Percentiles rank a stretch among this genome's conserved stretches.
These are phyloP conservation scores for Poecilobothrus nobilitatus DNA, from an alignment of 2,888 invertebrate genomes.

Conservation along the genomic window DNA sequence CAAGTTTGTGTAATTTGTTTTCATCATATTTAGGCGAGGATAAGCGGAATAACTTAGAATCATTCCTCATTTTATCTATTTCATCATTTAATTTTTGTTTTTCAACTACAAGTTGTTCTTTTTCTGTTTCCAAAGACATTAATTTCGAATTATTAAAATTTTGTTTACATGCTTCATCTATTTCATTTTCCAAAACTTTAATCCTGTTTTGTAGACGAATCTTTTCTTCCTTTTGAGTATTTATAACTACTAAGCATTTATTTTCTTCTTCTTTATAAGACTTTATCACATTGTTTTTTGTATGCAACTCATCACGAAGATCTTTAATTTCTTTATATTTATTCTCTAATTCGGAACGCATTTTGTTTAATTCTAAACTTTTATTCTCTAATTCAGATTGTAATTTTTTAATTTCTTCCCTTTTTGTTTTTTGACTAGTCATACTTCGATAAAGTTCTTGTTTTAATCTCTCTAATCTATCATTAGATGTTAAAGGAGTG, in stretches of 20 bases:
- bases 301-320: conserved; percentile 38
- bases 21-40: conserved; percentile 29
- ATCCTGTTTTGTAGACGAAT: conserved; percentile 34
- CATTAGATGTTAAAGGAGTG: conserved; percentile 38
- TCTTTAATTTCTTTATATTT: conserved; percentile 48
- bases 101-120: conserved; percentile 39
- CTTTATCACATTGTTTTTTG: conserved; percentile 33
- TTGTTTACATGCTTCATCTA: conserved; percentile 36
- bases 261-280: conserved; percentile 37
- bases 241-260: conserved; percentile 26
- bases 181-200: conserved; percentile 36
- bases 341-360: conserved; percentile 38
- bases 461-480: conserved; percentile 43
- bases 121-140: background rate
- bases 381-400: conserved; percentile 37
- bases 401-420: conserved; percentile 47
- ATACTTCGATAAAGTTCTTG: conserved; percentile 45
- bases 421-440: conserved; percentile 43
- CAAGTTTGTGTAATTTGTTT: conserved; percentile 45
- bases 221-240: conserved; percentile 36
- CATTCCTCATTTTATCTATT: conserved; percentile 27
- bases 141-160: background rate
- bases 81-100: conserved; percentile 40
- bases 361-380: conserved; percentile 42
- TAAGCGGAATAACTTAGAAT: background rate